Evolutionary conservation across 2,888 invertebrate genomes (phyloP).

Genomic region (Dryobotodes eremita): DNA sequence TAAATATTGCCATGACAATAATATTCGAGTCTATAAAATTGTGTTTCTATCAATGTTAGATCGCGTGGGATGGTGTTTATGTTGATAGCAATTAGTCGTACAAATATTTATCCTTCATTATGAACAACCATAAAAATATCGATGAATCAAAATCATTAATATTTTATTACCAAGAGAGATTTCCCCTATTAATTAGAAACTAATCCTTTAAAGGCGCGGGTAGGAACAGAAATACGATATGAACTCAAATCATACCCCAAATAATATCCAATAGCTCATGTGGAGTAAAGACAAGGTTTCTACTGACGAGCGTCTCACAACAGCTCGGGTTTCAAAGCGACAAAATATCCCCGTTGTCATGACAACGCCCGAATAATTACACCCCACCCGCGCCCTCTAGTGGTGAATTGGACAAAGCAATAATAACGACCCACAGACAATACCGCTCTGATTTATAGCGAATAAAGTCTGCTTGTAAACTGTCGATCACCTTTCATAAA

Average conservation of each 20-base stretch:
- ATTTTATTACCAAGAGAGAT: background rate
- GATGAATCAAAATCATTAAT: slow-evolving; percentile 1
- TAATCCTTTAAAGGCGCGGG: background rate
- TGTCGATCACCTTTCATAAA: slow-evolving; percentile 42
- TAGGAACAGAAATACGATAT: background rate
- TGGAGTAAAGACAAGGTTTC: slow-evolving; percentile 3
- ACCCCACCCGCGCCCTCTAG: slow-evolving; percentile 19
- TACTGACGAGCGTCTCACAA: background rate
- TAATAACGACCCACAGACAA: slow-evolving; percentile 58
- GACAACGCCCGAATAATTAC: slow-evolving; percentile 40
- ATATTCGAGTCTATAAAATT: too few relatives aligned
- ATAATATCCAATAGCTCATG: slow-evolving; percentile 22
- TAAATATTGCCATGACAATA: background rate
- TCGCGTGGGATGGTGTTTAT: background rate
- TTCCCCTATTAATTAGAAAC: slow-evolving; percentile 6
- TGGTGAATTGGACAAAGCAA: slow-evolving; percentile 58
- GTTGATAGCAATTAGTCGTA: background rate
- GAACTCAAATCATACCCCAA: slow-evolving; percentile 17
- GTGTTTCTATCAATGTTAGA: background rate
- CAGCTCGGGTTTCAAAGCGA: slow-evolving; percentile 46
- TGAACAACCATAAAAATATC: background rate
- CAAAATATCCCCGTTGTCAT: slow-evolving; percentile 45
- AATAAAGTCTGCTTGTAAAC: slow-evolving; percentile 51
- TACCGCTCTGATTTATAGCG: slow-evolving; percentile 57
- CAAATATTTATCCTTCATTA: background rate